Evolutionary conservation across 1,140 invertebrate genomes (phyloP), one percentile per base, ranked within the genome.

Genomic region (Sycobia sp.): DNA sequence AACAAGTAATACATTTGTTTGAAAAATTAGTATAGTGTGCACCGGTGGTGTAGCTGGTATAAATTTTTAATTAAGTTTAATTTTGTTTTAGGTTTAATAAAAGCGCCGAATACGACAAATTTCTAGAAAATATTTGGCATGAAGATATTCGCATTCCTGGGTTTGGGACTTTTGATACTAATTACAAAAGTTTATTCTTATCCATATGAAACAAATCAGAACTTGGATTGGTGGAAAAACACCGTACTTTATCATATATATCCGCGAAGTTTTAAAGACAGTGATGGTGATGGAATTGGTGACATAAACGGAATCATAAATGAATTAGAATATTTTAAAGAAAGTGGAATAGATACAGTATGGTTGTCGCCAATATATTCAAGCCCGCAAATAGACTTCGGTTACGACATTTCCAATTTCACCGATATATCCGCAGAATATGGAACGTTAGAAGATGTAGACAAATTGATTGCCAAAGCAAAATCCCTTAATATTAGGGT

Each of bases 171-270:
- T n/a, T n/a, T n/a, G n/a, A n/a, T n/a, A n/a, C n/a, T n/a, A n/a
- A n/a, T n/a, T n/a, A n/a, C n/a, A n/a, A n/a, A n/a, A n/a, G n/a
- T n/a, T n/a, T n/a, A n/a, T n/a, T n/a, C n/a, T n/a, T n/a, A n/a
- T n/a, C n/a, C n/a, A n/a, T n/a, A n/a, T n/a, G n/a, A n/a, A n/a
- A n/a, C n/a, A n/a, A n/a, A n/a, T n/a, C n/a, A n/a, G n/a, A n/a
- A n/a, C n/a, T 49, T 47, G 9, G 79, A 83, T 66, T 93, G 91
- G 91, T 93, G 89, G 87, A 84, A 89, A 67, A 85, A 84, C 16
- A 85, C 85, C 0, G 80, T 87, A 11, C 86, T 92, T 65, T 93
- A 94, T 75, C 89, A 93, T 76, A 86, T 93, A 43, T 91, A 92
- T 71, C 87, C 89, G 0, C 80, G 88, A 38, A 92, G 90, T 25